phyloP scores from a whole-genome alignment of 2,113 vertebrate genomes.

The Xyrauchen texanus region DNA sequence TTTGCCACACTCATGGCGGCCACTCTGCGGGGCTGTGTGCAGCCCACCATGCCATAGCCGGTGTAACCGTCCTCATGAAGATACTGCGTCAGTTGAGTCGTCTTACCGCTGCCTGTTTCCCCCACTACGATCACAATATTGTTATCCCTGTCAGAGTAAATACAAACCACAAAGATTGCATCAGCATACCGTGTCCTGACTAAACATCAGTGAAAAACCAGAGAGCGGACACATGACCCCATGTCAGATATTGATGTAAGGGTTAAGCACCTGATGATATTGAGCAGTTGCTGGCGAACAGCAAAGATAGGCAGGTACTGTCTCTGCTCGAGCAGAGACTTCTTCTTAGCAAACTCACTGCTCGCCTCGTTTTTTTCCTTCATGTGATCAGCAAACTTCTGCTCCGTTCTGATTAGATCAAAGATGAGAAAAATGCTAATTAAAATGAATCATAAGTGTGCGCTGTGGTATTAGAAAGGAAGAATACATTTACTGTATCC shows the following conservation, averaged over 20 bases:
- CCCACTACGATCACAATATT: slow-evolving; percentile 98
- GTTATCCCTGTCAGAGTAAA: slow-evolving; percentile 83
- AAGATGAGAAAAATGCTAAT: background rate
- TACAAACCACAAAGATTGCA: background rate
- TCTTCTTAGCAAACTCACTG: slow-evolving; percentile 97
- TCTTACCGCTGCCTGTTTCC: slow-evolving; percentile 97
- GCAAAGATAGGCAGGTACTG: slow-evolving; percentile 97
- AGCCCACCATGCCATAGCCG: slow-evolving; percentile 95
- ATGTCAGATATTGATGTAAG: background rate
- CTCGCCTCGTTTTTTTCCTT: slow-evolving; percentile 91
- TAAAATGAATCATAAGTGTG: background rate
- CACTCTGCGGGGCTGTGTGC: slow-evolving; percentile 94
- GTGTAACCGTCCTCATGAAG: slow-evolving; percentile 97
- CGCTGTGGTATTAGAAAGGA: no score
- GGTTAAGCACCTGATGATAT: slow-evolving; percentile 87
- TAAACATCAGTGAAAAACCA: background rate
- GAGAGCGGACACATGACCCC: no score
- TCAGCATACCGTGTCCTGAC: background rate
- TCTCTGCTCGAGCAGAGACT: slow-evolving; percentile 91
- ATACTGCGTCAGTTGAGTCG: slow-evolving; percentile 97
- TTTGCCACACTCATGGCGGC: slow-evolving; percentile 98
- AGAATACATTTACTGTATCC: no score
- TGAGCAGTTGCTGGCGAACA: slow-evolving; percentile 93
- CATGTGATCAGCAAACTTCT: slow-evolving; percentile 99
- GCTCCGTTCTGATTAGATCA: slow-evolving; percentile 80